phyloP scores from a whole-genome alignment of 1,140 invertebrate species.

The Leptonema lineaticorne region DNA sequence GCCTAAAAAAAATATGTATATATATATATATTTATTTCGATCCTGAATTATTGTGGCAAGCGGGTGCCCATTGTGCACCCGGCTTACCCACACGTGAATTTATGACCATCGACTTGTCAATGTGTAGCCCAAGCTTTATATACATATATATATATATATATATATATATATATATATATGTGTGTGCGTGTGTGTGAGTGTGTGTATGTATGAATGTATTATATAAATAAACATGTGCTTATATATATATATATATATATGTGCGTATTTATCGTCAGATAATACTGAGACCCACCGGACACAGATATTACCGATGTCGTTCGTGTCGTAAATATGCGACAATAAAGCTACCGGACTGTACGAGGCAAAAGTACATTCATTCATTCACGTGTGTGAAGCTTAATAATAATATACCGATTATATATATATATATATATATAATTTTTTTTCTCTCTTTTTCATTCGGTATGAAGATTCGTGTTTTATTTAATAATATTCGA shows the following conservation, averaged over 20 bases:
- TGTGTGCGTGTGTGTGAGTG: neutral
- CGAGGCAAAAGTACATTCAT: too few relatives aligned
- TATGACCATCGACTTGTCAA: slow-evolving; percentile 8
- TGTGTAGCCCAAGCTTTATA: too few relatives aligned
- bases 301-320: slow-evolving; percentile 1
- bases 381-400: too few relatives aligned
- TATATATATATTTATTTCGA: slow-evolving; percentile 12
- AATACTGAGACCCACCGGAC: slow-evolving; percentile 9
- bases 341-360: neutral
- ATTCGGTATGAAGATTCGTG: too few relatives aligned
- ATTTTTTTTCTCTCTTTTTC: too few relatives aligned
- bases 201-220: neutral
- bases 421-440: too few relatives aligned
- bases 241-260: neutral
- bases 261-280: slow-evolving; percentile 3
- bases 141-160: too few relatives aligned
- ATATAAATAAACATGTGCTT: neutral
- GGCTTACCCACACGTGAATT: slow-evolving; percentile 24
- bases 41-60: slow-evolving; percentile 25
- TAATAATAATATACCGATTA: too few relatives aligned
- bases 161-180: neutral
- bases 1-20: neutral
- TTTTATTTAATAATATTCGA: too few relatives aligned
- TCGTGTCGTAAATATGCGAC: neutral
- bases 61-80: neutral